These are phyloP conservation scores for Lathamus discolor DNA, from an alignment of 2,113 vertebrate species.

Conservation along the genomic window DNA sequence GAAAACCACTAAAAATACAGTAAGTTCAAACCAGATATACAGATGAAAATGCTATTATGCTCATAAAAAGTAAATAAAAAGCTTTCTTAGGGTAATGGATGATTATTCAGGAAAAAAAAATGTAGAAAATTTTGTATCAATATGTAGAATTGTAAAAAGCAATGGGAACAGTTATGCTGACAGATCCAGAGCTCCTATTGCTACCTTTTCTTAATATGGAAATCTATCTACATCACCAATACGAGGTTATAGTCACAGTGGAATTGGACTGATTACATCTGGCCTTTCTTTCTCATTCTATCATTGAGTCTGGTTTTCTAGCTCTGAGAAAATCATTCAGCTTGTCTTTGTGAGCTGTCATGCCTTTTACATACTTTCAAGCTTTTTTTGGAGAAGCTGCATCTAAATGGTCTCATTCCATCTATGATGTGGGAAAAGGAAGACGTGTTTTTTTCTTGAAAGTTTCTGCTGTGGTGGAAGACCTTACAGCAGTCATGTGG, in stretches of 20 bases:
- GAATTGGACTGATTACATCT: neutral
- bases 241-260: neutral
- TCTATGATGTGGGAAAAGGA: neutral
- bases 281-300: neutral
- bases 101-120: neutral
- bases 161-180: neutral
- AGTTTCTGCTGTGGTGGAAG: neutral
- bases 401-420: neutral
- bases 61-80: conserved; percentile 28
- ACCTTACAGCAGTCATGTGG: neutral
- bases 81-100: conserved; percentile 12
- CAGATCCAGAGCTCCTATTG: neutral
- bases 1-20: neutral
- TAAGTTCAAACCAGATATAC: neutral
- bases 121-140: neutral
- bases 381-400: neutral
- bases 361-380: neutral
- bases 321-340: neutral
- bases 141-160: neutral
- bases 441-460: fast-evolving
- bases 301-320: neutral
- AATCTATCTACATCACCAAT: neutral
- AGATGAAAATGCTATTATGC: conserved; percentile 9
- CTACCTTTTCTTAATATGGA: neutral
- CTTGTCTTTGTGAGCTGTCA: neutral